These are phyloP conservation scores for Eremophila alpestris DNA, from an alignment of 2,797 vertebrate species.

Conservation along the genomic window DNA sequence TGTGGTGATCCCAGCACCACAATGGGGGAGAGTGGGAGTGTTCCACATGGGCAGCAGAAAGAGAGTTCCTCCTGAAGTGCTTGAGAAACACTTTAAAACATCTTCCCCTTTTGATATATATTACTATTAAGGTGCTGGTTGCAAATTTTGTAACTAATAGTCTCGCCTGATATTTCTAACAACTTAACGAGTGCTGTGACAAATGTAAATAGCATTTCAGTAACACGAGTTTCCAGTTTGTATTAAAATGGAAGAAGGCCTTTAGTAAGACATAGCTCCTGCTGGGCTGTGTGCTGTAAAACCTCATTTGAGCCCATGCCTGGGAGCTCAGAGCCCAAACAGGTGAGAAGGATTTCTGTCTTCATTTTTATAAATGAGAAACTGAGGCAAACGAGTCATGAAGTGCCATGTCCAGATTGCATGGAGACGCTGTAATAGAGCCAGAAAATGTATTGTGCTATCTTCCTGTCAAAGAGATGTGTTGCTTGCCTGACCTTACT, in stretches of 20 bases:
- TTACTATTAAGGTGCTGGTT: not conserved
- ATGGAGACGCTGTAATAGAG: not conserved
- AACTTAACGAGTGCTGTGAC: not conserved
- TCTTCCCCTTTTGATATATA: not conserved
- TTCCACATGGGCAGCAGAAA: not conserved
- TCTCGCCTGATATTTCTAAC: not conserved
- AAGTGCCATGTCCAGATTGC: not conserved
- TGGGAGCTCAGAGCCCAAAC: not conserved
- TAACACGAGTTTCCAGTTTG: not conserved
- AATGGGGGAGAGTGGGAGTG: rapidly evolving
- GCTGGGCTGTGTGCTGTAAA: not conserved
- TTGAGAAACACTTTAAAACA: not conserved
- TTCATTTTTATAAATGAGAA: conserved; percentile 46
- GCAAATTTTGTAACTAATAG: not conserved
- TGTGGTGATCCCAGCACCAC: not conserved
- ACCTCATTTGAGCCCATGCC: not conserved
- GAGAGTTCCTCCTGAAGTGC: not conserved
- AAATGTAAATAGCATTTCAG: not conserved
- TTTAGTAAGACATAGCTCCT: not conserved
- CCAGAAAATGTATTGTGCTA: conserved; percentile 36
- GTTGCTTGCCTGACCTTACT: conserved; percentile 49
- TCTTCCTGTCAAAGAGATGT: conserved; percentile 38
- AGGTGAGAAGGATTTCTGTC: not conserved
- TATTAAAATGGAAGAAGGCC: not conserved
- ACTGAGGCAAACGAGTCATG: conserved; percentile 43